These are phyloP conservation scores for Toxotes lorentzi DNA, from an alignment of 2,797 vertebrate species.

Conservation along the genomic window DNA sequence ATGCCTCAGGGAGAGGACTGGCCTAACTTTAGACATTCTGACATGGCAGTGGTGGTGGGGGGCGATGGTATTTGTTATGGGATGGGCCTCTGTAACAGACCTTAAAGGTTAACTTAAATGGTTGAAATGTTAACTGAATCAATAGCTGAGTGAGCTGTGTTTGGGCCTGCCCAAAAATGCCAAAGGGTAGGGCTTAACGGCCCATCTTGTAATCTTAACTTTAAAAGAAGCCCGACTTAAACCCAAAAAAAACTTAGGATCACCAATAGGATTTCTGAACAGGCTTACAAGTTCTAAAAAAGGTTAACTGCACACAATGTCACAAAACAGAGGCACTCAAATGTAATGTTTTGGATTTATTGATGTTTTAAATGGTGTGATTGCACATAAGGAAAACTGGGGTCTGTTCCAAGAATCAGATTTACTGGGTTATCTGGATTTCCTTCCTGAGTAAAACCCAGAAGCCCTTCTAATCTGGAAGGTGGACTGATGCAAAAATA, in stretches of 20 bases:
- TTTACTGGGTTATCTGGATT: neutral
- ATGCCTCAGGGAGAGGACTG: conserved; percentile 39
- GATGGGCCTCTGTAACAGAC: conserved; percentile 10
- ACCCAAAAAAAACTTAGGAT: neutral
- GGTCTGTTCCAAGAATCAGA: neutral
- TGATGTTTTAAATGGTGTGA: neutral
- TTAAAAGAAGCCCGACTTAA: conserved; percentile 6
- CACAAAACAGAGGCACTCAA: neutral
- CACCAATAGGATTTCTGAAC: neutral
- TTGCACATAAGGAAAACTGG: neutral
- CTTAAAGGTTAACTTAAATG: conserved; percentile 65
- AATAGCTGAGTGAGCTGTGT: conserved; percentile 32
- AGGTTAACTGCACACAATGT: neutral
- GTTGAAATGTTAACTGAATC: conserved; percentile 68
- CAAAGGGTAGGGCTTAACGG: conserved; percentile 16
- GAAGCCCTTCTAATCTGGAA: neutral
- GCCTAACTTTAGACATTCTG: conserved; percentile 43
- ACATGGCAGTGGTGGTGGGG: neutral
- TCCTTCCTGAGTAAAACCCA: neutral
- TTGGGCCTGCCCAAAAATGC: conserved; percentile 38
- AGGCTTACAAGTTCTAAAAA: neutral
- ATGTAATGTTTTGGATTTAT: neutral
- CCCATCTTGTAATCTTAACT: conserved; percentile 10
- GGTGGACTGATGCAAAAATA: neutral
- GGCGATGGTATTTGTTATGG: conserved; percentile 19